Evolutionary conservation across 2,113 vertebrate genomes (phyloP).

Genomic region (Syrmaticus mikado): DNA sequence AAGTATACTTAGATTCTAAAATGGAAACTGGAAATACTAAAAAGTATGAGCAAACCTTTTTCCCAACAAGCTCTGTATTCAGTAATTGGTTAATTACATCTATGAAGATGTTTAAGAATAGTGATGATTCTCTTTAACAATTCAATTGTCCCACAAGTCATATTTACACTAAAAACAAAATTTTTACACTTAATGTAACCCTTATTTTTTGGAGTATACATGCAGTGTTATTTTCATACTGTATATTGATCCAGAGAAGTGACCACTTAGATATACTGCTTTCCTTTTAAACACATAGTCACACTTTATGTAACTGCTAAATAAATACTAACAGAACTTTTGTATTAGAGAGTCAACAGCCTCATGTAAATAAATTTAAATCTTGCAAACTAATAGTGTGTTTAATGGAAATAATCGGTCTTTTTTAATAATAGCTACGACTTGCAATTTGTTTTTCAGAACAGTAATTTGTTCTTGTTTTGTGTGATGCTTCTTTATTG

Average conservation of each 20-base stretch:
- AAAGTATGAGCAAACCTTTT: not conserved
- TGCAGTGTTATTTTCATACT: not conserved
- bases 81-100: not conserved
- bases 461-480: not conserved
- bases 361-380: not conserved
- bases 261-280: not conserved
- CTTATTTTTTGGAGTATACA: not conserved
- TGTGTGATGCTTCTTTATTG: not conserved
- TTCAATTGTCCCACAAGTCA: not conserved
- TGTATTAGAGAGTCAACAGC: not conserved
- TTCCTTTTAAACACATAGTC: not conserved
- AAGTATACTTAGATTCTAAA: not conserved
- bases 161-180: fast-evolving
- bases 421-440: not conserved
- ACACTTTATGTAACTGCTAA: not conserved
- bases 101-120: not conserved
- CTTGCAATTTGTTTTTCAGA: not conserved
- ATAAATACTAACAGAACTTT: not conserved
- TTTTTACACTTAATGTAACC: not conserved
- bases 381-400: not conserved
- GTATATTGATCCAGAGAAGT: not conserved
- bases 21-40: not conserved
- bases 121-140: not conserved
- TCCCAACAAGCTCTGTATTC: not conserved
- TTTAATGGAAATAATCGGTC: not conserved